phyloP scores from a whole-genome alignment of 2,797 vertebrate species.

The Cossypha heuglini region DNA sequence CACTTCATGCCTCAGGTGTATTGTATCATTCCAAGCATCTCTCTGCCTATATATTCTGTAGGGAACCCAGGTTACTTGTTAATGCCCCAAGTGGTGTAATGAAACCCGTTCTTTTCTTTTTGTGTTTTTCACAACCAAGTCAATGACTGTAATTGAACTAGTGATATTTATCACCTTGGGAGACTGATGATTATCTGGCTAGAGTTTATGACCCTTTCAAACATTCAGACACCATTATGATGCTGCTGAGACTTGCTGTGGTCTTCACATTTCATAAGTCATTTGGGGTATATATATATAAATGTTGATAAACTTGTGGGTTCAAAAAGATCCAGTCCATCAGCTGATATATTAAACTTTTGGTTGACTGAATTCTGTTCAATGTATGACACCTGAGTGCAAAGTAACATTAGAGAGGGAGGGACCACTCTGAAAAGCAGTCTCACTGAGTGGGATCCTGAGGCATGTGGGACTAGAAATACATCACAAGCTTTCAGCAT shows the following conservation, averaged over 20 bases:
- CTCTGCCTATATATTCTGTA: fast-evolving
- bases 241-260: not conserved
- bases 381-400: not conserved
- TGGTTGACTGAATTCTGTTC: not conserved
- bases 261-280: not conserved
- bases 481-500: not conserved
- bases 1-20: not conserved
- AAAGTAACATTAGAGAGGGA: not conserved
- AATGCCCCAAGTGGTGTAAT: fast-evolving
- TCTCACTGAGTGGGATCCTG: not conserved
- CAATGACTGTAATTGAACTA: not conserved
- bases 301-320: not conserved
- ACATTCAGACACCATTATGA: not conserved
- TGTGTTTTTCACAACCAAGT: not conserved
- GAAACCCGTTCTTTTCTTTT: not conserved
- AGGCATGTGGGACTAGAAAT: not conserved
- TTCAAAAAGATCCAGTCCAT: not conserved
- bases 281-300: fast-evolving
- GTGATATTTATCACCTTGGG: not conserved
- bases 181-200: not conserved
- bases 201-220: not conserved
- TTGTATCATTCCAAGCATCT: fast-evolving
- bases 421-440: not conserved
- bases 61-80: not conserved
- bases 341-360: not conserved